Evolutionary conservation across 2,888 invertebrate genomes (phyloP), one percentile per base, ranked within the genome.

Genomic region (Drosophila borborema): DNA sequence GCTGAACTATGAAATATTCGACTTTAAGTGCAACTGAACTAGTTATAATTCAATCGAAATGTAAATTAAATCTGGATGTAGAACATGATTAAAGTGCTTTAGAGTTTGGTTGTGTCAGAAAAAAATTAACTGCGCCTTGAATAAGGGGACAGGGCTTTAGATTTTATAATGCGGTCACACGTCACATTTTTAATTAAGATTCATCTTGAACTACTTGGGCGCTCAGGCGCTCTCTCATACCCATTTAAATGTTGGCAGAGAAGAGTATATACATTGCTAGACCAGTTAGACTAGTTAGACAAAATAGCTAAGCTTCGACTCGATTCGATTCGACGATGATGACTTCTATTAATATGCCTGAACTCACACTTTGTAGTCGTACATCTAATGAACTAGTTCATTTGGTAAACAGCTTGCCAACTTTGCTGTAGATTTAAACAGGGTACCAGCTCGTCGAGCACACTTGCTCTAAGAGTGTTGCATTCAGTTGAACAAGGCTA

Each of bases 171-270:
- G 79, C 74, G 66, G 51, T 48, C 72, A 63, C 60, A 53, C 69
- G 66, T 69, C 66, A 66, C 66, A 49, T 64, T 89, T 71, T 73
- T 54, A 84, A 69, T 79, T 67, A 72, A 72, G 51, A 72, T 68
- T 82, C 71, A 69, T 71, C 63, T 64, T 74, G 76, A 72, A 74
- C 89, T 81, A 82, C 62, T 78, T 84, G 72, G 67, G 74, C 75
- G 68, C 68, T 80, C 67, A 67, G 69, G 59, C 74, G 55, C 40
- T 66, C 38, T 38, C 45, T 6, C 20, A 20, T 58, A 58, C 58
- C 31, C 43, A 34, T 31, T 43, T 45, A 34, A 43, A 10, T 20
- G 6, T 12, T 34, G 31, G 18, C 4, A 16, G 12, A 34, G 5
- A 9, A 3, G 14, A 20, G 43, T 6, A 10, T 20, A 34, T 20